These are phyloP conservation scores for Acromyrmex echinatior DNA, from an alignment of 1,140 invertebrate species.

Conservation along the genomic window DNA sequence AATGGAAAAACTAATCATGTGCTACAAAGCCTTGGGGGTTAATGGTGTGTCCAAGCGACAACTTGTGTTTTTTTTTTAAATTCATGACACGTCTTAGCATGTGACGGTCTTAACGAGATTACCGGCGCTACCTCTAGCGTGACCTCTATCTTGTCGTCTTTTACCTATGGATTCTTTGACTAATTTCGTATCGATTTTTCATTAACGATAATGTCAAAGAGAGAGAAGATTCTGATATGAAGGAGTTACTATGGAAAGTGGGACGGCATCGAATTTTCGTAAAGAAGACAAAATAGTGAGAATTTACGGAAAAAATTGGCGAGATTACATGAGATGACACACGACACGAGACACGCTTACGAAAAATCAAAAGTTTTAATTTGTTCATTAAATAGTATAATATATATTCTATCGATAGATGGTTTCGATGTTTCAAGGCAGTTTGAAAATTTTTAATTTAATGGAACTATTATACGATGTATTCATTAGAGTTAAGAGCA, in stretches of 20 bases:
- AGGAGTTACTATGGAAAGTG: background rate
- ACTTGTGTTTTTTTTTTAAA: conserved; percentile 55
- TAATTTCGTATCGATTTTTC: conserved; percentile 38
- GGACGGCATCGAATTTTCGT: background rate
- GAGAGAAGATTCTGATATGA: background rate
- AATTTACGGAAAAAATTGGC: background rate
- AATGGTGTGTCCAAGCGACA: conserved; percentile 44
- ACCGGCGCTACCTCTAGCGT: conserved; percentile 17
- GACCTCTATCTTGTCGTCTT: conserved; percentile 24
- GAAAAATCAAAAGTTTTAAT: conserved; percentile 9
- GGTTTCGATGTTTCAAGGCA: background rate
- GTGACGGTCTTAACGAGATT: conserved; percentile 49
- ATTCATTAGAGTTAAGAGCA: background rate
- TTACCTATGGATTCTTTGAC: conserved; percentile 27
- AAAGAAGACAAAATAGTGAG: background rate
- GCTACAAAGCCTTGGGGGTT: conserved; percentile 37
- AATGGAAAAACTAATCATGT: conserved; percentile 61
- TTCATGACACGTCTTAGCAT: conserved; percentile 53
- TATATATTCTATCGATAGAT: background rate
- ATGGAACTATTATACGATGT: background rate
- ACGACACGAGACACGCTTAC: background rate
- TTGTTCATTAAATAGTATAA: conserved; percentile 5
- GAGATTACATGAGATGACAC: background rate
- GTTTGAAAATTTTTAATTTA: background rate
- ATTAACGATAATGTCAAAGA: conserved; percentile 36